Percentiles rank a stretch among this genome's conserved stretches.
phyloP scores from a whole-genome alignment of 2,888 invertebrate genomes.

The Drosophila atroscutellata region DNA sequence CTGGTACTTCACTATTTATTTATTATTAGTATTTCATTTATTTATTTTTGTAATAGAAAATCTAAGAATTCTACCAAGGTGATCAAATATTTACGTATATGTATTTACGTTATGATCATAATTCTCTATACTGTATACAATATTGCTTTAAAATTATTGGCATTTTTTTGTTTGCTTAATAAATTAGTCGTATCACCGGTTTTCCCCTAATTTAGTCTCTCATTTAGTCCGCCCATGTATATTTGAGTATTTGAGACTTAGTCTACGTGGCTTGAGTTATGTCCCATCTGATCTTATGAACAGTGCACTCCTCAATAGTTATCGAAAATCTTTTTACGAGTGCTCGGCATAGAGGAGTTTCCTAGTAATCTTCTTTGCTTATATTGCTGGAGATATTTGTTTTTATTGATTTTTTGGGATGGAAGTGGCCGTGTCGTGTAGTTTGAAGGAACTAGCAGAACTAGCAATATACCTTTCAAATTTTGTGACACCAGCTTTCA shows the following conservation, averaged over 20 bases:
- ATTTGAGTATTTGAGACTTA: background rate
- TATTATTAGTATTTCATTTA: background rate
- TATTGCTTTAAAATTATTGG: constrained; percentile 17
- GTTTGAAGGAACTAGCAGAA: background rate
- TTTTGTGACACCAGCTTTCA: background rate
- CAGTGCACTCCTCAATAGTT: background rate
- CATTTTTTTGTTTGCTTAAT: background rate
- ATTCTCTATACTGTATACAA: background rate
- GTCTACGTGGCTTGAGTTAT: background rate
- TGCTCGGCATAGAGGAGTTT: background rate
- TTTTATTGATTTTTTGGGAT: too few relatives aligned
- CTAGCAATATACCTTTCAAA: background rate
- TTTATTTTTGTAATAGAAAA: background rate
- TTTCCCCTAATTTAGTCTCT: constrained; percentile 32
- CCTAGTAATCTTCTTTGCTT: background rate
- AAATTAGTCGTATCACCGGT: constrained; percentile 29
- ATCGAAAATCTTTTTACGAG: background rate
- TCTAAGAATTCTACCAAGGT: background rate
- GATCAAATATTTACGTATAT: background rate
- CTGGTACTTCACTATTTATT: constrained; percentile 9
- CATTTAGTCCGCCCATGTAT: background rate
- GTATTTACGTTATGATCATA: background rate
- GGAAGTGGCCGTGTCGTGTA: too few relatives aligned
- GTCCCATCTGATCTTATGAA: background rate
- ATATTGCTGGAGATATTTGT: too few relatives aligned